Base-by-base conservation (phyloP, 2,113 vertebrate genomes). In the Podarcis muralis region DNA sequence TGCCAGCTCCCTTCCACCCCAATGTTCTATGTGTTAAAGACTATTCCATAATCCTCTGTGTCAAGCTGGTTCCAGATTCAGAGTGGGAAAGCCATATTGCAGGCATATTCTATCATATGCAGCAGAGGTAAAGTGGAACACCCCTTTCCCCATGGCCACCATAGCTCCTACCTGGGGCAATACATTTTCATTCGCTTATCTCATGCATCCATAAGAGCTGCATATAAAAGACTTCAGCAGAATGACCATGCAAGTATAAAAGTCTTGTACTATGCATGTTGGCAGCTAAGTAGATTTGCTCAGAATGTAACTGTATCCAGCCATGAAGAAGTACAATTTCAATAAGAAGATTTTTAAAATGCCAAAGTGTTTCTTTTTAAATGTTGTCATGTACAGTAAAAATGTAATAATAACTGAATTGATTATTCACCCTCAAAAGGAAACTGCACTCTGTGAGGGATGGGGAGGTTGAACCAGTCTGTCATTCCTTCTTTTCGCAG, bases 291-390 rank as follows among this genome's bases (percentile, higher is more conserved):
- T 82, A 72, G 23, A 48, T 27, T 86, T 90, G 57, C 20, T 89
- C 88, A 93, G 91, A 79, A 86, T 4, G 84, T 85, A 81, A 66
- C 76, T 90, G 84, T 90, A 43, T 6, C 43, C 86, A 32, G 53
- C 78, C 90, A 23, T 86, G 62, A 68, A 90, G 87, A 92, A 92
- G 90, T 88, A 86, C 59, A 88, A 65, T 90, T 93, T 95, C 90
- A 92, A 88, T 92, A 91, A 95, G 89, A 4, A 81, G 91, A 85
- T 92, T 94, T 93, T 91, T 90, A 65, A 93, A 92, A 89, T 69
- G 35, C 27, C 25, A 40, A 3, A 69, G 2, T 15, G 32, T 92
- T 95, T 91, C 62, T 88, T 87, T 90, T 96, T 93, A 62, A 90
- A 30, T 85, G 91, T 89, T 48, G 72, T 91, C 57, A 89, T 40